Percentiles rank a stretch among this genome's conserved stretches.
These are phyloP conservation scores for Grapholita molesta DNA, from an alignment of 1,140 invertebrate genomes.

Conservation along the genomic window DNA sequence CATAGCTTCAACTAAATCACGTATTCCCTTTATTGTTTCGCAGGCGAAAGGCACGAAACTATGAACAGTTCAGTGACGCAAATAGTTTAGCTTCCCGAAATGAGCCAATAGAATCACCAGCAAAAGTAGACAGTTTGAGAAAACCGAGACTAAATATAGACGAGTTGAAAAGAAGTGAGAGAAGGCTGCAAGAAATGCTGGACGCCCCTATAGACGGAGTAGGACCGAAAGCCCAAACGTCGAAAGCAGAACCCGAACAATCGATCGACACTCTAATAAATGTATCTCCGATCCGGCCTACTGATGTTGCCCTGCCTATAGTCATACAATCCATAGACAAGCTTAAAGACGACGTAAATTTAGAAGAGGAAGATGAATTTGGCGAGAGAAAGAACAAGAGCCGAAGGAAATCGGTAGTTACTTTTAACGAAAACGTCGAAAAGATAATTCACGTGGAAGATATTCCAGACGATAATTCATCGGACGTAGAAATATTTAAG, in stretches of 20 bases:
- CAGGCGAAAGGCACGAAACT: constrained; percentile 50
- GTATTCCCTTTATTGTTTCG: constrained; percentile 24
- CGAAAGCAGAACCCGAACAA: not conserved
- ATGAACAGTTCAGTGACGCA: constrained; percentile 54
- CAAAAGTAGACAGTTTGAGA: constrained; percentile 37
- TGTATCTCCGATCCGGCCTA: constrained; percentile 19
- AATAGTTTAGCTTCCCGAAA: constrained; percentile 55
- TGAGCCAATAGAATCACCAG: constrained; percentile 29
- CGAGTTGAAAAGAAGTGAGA: constrained; percentile 58
- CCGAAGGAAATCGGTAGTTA: constrained; percentile 66
- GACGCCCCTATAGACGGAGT: constrained; percentile 24
- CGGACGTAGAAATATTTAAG: constrained; percentile 48
- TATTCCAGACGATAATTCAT: constrained; percentile 27
- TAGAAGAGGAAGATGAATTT: constrained; percentile 61
- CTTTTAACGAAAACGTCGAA: constrained; percentile 71
- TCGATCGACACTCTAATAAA: constrained; percentile 30
- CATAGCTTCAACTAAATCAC: constrained; percentile 15
- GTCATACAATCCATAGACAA: constrained; percentile 69
- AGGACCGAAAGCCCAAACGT: not conserved
- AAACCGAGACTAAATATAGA: constrained; percentile 56
- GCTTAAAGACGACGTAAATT: constrained; percentile 54
- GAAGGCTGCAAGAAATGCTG: constrained; percentile 59
- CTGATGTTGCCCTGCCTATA: constrained; percentile 38
- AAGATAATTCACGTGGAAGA: constrained; percentile 72
- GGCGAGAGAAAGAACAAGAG: constrained; percentile 45